Conservation (phyloP, 2,113 vertebrate genomes). For the Sus scrofa region T2T-Sscrofa CM000818.6:18172501-18173000, state of each 20-base stretch:
- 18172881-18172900: conserved; percentile 8
- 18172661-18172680: conserved; percentile 53
- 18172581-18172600: conserved; percentile 1
- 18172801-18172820: neutral
- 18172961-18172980: conserved; percentile 22
- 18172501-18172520: conserved; percentile 4
- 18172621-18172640: conserved; percentile 19
- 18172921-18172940: neutral
- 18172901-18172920: neutral
- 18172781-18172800: neutral
- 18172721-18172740: conserved; percentile 3
- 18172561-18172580: neutral
- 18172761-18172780: conserved; percentile 43
- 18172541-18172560: conserved; percentile 51
- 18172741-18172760: neutral
- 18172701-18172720: conserved; percentile 49
- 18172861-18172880: conserved; percentile 1
- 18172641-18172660: conserved; percentile 44
- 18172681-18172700: conserved; percentile 56
- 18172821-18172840: conserved; percentile 30
- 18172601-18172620: conserved; percentile 31
- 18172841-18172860: neutral
- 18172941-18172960: neutral
- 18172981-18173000: neutral
- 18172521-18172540: neutral